These are phyloP conservation scores for Plebejus melissa DNA, from an alignment of 2,888 invertebrate genomes.

Conservation along the genomic window DNA sequence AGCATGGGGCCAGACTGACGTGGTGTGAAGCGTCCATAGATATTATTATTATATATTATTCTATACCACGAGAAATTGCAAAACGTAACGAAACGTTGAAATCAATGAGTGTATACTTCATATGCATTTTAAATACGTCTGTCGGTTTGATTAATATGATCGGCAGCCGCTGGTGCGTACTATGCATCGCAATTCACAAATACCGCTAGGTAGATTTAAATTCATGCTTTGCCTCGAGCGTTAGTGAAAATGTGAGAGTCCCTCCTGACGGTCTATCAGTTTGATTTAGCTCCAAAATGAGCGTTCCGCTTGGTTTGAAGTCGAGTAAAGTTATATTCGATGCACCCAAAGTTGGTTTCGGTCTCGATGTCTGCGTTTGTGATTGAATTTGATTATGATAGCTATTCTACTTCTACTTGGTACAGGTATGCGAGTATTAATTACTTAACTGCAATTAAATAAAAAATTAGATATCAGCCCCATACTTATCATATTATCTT, in stretches of 20 bases:
- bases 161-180: conserved; percentile 52
- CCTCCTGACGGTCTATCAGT: conserved; percentile 61
- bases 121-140: conserved; percentile 28
- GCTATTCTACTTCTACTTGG: conserved; percentile 55
- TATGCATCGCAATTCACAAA: conserved; percentile 65
- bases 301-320: conserved; percentile 61
- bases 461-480: too few species aligned
- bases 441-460: too few species aligned
- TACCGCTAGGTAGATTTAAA: conserved; percentile 75
- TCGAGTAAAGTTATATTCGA: conserved; percentile 58
- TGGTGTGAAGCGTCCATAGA: too few species aligned
- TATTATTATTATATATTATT: too few species aligned
- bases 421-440: conserved; percentile 52
- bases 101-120: conserved; percentile 10
- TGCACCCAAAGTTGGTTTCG: conserved; percentile 58
- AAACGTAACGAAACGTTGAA: background rate
- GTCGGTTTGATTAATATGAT: conserved; percentile 62
- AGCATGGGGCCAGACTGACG: too few species aligned
- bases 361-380: conserved; percentile 53
- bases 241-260: conserved; percentile 73
- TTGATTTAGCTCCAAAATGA: conserved; percentile 70
- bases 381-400: conserved; percentile 62
- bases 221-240: conserved; percentile 61
- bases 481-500: too few species aligned
- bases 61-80: background rate